phyloP scores from a whole-genome alignment of 2,888 invertebrate species.

The Dusona sp. region DNA sequence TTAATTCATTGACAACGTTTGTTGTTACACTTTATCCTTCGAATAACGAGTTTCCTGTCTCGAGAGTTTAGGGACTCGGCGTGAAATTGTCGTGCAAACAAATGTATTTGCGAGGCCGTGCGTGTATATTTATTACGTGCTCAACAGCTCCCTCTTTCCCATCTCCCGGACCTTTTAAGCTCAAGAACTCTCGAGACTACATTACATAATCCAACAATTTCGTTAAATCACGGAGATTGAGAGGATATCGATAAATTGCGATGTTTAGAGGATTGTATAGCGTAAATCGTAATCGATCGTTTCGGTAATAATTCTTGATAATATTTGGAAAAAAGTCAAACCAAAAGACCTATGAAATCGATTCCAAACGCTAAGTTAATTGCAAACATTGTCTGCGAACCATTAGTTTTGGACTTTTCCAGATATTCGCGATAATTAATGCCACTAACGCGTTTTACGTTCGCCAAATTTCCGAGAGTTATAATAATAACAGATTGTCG shows the following conservation, averaged over 20 bases:
- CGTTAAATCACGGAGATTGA: background rate
- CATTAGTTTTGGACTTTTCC: no score
- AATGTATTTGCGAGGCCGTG: background rate
- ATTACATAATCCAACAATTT: background rate
- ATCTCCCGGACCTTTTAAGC: background rate
- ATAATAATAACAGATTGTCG: background rate
- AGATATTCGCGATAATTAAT: no score
- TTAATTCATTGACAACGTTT: background rate
- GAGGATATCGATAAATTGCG: background rate
- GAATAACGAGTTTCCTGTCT: background rate
- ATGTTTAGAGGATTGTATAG: background rate
- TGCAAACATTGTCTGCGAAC: no score
- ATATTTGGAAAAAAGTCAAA: background rate
- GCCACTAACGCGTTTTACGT: no score
- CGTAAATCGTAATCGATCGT: background rate
- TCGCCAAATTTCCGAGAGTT: background rate
- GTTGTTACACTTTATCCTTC: background rate
- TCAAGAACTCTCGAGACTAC: background rate
- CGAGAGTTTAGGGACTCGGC: background rate
- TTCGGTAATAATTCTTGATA: background rate
- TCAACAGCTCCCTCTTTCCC: background rate
- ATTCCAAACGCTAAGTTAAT: no score
- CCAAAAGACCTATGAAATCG: background rate
- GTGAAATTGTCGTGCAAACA: background rate
- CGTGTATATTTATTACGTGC: background rate